A percentile compares a stretch with the other conserved stretches of the same genome.
Evolutionary conservation across 2,797 vertebrate species (phyloP).

Genomic region (Ibycter americanus): DNA sequence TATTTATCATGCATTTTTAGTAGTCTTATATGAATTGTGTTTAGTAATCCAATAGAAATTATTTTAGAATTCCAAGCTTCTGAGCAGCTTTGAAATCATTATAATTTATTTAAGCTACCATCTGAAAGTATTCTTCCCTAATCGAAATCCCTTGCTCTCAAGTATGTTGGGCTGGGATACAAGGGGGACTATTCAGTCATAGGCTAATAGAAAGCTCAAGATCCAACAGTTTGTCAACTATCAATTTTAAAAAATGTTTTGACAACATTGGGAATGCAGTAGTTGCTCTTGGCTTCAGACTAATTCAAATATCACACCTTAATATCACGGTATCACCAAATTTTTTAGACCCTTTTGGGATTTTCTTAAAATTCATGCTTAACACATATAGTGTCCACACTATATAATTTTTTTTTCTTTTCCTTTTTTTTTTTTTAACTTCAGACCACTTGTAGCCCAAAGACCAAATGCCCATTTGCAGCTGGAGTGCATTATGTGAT

Average conservation of each 20-base stretch:
- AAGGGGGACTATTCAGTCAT: background rate
- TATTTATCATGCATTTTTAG: background rate
- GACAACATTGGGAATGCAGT: background rate
- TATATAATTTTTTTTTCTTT: background rate
- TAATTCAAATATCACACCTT: background rate
- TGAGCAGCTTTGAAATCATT: background rate
- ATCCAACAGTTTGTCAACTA: background rate
- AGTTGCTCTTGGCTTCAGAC: background rate
- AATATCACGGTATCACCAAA: background rate
- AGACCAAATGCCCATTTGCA: background rate
- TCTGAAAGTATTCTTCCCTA: background rate
- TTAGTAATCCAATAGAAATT: background rate
- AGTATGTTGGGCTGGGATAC: background rate
- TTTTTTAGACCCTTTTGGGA: background rate
- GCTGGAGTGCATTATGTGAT: background rate
- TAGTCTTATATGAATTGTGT: background rate
- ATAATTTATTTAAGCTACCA: background rate
- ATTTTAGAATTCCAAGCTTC: background rate
- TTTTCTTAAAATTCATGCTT: background rate
- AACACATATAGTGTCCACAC: fast-evolving
- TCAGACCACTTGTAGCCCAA: background rate
- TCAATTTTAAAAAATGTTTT: background rate
- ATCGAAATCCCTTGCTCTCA: background rate
- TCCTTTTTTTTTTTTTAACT: background rate
- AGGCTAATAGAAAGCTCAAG: background rate